Evolutionary conservation across 1,140 invertebrate species (phyloP).

Genomic region (Orchesella cincta): DNA sequence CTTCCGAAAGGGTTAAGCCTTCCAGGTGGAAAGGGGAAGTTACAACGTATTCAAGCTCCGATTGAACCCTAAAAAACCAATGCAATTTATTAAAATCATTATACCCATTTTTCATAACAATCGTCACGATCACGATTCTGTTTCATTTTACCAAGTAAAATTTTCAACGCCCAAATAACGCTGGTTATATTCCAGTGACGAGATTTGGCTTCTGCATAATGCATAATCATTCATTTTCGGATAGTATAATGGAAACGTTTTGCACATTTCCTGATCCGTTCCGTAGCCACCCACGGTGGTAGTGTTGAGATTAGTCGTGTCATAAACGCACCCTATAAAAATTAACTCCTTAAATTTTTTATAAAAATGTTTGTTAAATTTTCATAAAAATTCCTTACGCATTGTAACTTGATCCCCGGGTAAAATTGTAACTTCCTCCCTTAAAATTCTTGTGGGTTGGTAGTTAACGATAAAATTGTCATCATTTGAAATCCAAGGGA

Average conservation of each 20-base stretch:
- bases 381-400: too few species aligned
- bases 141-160: neutral
- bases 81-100: neutral
- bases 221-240: neutral
- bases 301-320: neutral
- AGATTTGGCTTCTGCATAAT: neutral
- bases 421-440: conserved; percentile 69
- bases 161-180: neutral
- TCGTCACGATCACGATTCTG: neutral
- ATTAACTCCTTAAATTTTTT: neutral
- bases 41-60: neutral
- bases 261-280: conserved; percentile 14
- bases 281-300: neutral
- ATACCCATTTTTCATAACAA: neutral
- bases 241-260: neutral
- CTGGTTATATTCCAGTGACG: neutral
- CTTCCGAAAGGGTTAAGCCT: neutral
- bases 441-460: conserved; percentile 73
- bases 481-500: conserved; percentile 65
- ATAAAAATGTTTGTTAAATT: too few species aligned
- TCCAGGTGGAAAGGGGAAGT: neutral
- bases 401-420: conserved; percentile 80
- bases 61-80: neutral
- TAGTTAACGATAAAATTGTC: conserved; percentile 78
- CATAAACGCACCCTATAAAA: neutral